Conservation (phyloP, 2,888 invertebrate species). For the Dorcus parallelipipedus region DNA sequence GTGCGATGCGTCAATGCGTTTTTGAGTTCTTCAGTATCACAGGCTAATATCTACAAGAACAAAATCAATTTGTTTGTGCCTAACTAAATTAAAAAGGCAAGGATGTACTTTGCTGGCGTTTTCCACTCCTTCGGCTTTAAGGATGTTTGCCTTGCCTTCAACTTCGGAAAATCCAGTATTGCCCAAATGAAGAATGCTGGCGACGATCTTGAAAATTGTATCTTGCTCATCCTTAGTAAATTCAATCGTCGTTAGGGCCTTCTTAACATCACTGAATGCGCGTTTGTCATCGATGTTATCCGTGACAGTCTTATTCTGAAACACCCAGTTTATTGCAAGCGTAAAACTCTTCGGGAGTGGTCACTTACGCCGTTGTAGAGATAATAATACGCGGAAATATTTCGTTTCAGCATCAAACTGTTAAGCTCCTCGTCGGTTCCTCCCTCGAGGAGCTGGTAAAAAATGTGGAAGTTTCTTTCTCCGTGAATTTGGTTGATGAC, state of each 20-base stretch:
- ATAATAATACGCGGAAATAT: slow-evolving; percentile 72
- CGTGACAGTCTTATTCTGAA: slow-evolving; percentile 7
- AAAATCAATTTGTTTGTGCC: background rate
- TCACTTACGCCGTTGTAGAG: slow-evolving; percentile 68
- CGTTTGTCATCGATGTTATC: slow-evolving; percentile 58
- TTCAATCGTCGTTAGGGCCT: slow-evolving; percentile 76
- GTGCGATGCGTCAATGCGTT: slow-evolving; percentile 79
- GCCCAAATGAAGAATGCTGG: slow-evolving; percentile 80
- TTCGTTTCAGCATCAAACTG: slow-evolving; percentile 64
- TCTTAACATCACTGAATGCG: slow-evolving; percentile 66
- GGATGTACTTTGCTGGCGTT: slow-evolving; percentile 64
- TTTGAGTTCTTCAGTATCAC: slow-evolving; percentile 61
- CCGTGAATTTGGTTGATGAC: slow-evolving; percentile 80
- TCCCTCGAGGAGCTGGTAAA: slow-evolving; percentile 82
- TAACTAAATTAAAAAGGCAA: background rate
- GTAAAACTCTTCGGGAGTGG: background rate
- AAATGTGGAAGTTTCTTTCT: slow-evolving; percentile 89
- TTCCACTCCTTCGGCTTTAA: slow-evolving; percentile 61
- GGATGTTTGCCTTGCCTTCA: slow-evolving; percentile 67
- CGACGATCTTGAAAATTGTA: slow-evolving; percentile 78
- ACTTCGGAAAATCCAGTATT: slow-evolving; percentile 78
- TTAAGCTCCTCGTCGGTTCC: slow-evolving; percentile 63
- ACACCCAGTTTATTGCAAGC: slow-evolving; percentile 3
- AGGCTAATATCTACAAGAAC: slow-evolving; percentile 54
- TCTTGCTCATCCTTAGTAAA: slow-evolving; percentile 68